Evolutionary conservation across 2,888 invertebrate genomes (phyloP), one percentile per base, ranked within the genome.

Genomic region (Ochropleura plecta): DNA sequence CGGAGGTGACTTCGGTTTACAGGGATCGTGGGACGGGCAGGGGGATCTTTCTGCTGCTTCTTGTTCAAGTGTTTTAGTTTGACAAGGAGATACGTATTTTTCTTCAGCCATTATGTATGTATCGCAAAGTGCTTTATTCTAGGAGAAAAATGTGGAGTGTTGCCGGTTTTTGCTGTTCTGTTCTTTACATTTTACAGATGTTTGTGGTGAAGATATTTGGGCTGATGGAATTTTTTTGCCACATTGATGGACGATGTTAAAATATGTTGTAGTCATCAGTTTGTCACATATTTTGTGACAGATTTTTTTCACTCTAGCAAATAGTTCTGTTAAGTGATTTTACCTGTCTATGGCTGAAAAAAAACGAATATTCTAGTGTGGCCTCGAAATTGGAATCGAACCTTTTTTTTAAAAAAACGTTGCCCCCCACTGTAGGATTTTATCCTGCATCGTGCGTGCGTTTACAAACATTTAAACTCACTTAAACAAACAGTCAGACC

Each of bases 221-320:
- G 57, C 20, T 16, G 7, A 59, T n/a, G 16, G 5, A 7, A 20
- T 16, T 48, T 48, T 73, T 20, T 3, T 73, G 18, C 30, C 57
- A 18, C 14, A 12, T 10, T 30, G 5, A n/a, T 9, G n/a, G 2
- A 44, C 46, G 44, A 12, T 3, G 7, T 14, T 40, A 7, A 7
- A 30, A 30, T 30, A 57, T 57, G 20, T 0, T 57, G 30, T 7
- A 20, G 53, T 46, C 16, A 73, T 1, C n/a, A 42, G 10, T 14
- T 44, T 71, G 71, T 40, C 70, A 71, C 7, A 44, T 44, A 5
- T 42, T 49, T 8, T 20, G 14, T 71, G 42, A 68, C 42, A 68
- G 18, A 10, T 30, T 20, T 49, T 6, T 7, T 16, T 67, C 12
- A 3, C 20, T 10, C 8, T 14, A 48, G 18, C 4, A 59, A 59